Base-by-base conservation (phyloP, 2,888 invertebrate genomes). In the Steinernema scapterisci region DNA sequence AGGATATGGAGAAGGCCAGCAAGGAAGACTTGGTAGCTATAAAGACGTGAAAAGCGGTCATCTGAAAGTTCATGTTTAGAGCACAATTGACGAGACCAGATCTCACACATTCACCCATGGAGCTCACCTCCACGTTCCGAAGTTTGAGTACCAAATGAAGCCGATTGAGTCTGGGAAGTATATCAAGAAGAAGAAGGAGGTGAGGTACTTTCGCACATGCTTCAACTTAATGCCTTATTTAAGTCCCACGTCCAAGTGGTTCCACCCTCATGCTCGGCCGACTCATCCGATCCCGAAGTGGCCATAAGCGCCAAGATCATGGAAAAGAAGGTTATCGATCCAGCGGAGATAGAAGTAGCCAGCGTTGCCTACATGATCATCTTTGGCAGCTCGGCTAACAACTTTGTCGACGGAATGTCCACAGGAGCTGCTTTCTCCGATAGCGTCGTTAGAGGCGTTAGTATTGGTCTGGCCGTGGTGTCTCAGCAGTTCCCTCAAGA, bases 381-480 rank as follows among this genome's bases (percentile, higher is more conserved):
- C 38, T 85, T 86, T 73, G 86, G 86, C 11, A 82, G 82, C 25
- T 80, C 81, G 1, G 83, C 84, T 19, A 86, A 86, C 72, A 86
- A 86, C 51, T 86, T 86, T 71, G 85, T 86, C 19, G 86, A 86
- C 76, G 86, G 86, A 72, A 85, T 86, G 85, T 84, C 84, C 38
- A 85, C 83, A 77, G 85, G 85, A 5, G 86, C 86, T 16, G 86
- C 86, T 0, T 86, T 86, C 71, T 80, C 84, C 13, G 86, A 86
- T 73, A 82, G 81, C 54, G 56, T 86, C n/a, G 54, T 84, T 13
- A 73, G 83, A 16, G 86, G 86, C 5, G 63, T 85, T 0, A 80
- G 81, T 23, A 84, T 85, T 70, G 85, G 85, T 43, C 79, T 85
- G 2, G 85, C 86, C 9, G 86, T 85, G 9, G 75, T 86, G n/a